These are phyloP conservation scores for Siniperca chuatsi DNA, from an alignment of 2,113 vertebrate species.

Conservation along the genomic window DNA sequence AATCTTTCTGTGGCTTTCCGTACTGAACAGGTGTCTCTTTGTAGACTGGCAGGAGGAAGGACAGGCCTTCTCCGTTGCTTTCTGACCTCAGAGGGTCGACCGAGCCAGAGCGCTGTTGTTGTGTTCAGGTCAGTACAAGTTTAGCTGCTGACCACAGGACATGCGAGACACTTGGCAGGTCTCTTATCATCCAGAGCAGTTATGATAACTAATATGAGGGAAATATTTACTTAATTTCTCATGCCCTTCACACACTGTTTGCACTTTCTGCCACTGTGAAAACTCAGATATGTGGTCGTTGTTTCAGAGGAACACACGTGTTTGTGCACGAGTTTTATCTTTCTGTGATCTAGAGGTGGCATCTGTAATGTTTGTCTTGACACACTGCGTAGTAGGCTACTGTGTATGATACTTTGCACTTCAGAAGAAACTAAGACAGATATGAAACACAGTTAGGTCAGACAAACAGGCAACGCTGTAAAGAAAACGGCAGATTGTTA, in stretches of 20 bases:
- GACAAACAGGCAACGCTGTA: neutral
- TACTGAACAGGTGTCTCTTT: slow-evolving; percentile 75
- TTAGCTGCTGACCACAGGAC: slow-evolving; percentile 27
- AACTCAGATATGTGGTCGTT: slow-evolving; percentile 7
- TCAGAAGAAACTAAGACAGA: slow-evolving; percentile 45
- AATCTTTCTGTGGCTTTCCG: slow-evolving; percentile 53
- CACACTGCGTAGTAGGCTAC: slow-evolving; percentile 10
- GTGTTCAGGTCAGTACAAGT: slow-evolving; percentile 41
- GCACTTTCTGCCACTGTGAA: slow-evolving; percentile 29
- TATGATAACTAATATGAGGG: slow-evolving; percentile 17
- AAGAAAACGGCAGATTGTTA: neutral
- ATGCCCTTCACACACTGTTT: slow-evolving; percentile 15
- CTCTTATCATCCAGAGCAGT: slow-evolving; percentile 36
- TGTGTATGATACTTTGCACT: slow-evolving; percentile 23
- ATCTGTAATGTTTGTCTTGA: slow-evolving; percentile 36
- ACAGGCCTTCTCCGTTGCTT: slow-evolving; percentile 36
- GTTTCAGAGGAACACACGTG: slow-evolving; percentile 20
- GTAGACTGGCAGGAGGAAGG: slow-evolving; percentile 48
- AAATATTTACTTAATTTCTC: slow-evolving; percentile 43
- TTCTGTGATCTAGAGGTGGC: slow-evolving; percentile 25
- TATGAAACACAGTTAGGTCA: slow-evolving; percentile 30
- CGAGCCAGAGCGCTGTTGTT: slow-evolving; percentile 32
- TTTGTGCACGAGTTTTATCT: slow-evolving; percentile 34
- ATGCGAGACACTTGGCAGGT: slow-evolving; percentile 21
- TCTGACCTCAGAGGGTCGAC: slow-evolving; percentile 54